Conservation (phyloP, 2,888 invertebrate genomes). For the Aphrophora alni region DNA sequence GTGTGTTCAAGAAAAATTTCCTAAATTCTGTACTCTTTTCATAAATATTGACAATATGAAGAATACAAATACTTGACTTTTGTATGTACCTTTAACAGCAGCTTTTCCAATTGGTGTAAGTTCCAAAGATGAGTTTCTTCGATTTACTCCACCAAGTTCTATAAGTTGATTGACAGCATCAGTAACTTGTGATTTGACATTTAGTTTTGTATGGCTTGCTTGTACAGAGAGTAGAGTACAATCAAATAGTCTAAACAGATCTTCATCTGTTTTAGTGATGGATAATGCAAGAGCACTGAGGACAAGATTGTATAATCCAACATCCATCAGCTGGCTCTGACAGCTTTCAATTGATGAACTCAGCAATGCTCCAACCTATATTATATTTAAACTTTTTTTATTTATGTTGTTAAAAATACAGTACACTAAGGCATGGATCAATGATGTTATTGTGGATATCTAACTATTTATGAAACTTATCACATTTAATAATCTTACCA, state of each 20-base stretch:
- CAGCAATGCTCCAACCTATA: slow-evolving; percentile 63
- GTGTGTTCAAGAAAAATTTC: too few relatives aligned
- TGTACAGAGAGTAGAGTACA: slow-evolving; percentile 57
- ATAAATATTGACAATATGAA: too few relatives aligned
- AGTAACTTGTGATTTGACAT: slow-evolving; percentile 59
- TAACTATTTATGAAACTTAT: too few relatives aligned
- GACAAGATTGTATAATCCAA: slow-evolving; percentile 64
- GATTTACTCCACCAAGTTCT: slow-evolving; percentile 40
- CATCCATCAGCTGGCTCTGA: slow-evolving; percentile 64
- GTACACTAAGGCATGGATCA: too few relatives aligned
- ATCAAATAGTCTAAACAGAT: slow-evolving; percentile 51
- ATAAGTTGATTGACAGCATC: slow-evolving; percentile 55
- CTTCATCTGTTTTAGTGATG: slow-evolving; percentile 61
- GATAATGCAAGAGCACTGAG: slow-evolving; percentile 72
- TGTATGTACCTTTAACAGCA: slow-evolving; percentile 84
- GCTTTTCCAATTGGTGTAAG: slow-evolving; percentile 70
- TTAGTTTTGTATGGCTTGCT: slow-evolving; percentile 55
- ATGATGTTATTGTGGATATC: too few relatives aligned
- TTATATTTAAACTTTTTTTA: not conserved
- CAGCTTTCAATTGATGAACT: slow-evolving; percentile 73
- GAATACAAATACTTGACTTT: too few relatives aligned
- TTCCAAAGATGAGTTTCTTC: slow-evolving; percentile 32
- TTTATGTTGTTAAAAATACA: not conserved
- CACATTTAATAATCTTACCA: not conserved
- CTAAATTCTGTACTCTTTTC: too few relatives aligned